A percentile compares a stretch with the other conserved stretches of the same genome.
These are phyloP conservation scores for Catajapyx aquilonaris DNA, from an alignment of 1,140 invertebrate genomes.

Conservation along the genomic window DNA sequence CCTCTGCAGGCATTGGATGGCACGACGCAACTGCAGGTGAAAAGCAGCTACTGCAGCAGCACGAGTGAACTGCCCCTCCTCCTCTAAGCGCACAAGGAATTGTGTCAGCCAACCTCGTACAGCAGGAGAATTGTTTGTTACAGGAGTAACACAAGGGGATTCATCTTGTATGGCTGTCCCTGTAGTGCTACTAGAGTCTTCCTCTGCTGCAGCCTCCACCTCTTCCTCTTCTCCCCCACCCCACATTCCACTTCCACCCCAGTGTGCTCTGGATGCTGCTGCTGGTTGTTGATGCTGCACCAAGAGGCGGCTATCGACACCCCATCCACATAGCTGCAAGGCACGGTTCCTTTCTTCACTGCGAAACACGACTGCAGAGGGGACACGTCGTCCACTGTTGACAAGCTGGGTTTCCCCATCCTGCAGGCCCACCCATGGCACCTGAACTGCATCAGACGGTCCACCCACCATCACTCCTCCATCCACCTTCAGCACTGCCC, in stretches of 20 bases:
- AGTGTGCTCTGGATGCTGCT: too few relatives aligned
- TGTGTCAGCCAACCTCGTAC: too few relatives aligned
- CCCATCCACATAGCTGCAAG: conserved; percentile 71
- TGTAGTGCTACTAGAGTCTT: too few relatives aligned
- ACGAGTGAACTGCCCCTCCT: conserved; percentile 36
- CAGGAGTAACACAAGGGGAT: too few relatives aligned
- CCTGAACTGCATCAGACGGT: not conserved
- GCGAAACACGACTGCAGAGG: conserved; percentile 29
- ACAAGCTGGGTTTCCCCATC: not conserved
- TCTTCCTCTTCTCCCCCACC: conserved; percentile 5
- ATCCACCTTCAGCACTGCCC: not conserved
- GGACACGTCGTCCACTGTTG: too few relatives aligned
- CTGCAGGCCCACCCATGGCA: not conserved
- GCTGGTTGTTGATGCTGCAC: too few relatives aligned
- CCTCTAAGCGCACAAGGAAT: not conserved
- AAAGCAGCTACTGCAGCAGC: conserved; percentile 80
- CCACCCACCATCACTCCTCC: not conserved
- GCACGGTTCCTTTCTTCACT: conserved; percentile 55
- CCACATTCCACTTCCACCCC: too few relatives aligned
- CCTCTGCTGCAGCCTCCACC: conserved; percentile 2
- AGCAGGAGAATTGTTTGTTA: too few relatives aligned
- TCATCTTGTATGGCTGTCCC: too few relatives aligned
- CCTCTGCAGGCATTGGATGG: conserved; percentile 62
- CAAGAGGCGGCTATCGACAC: conserved; percentile 47
- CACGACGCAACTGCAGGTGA: conserved; percentile 57